These are phyloP conservation scores for Neodiprion virginianus DNA, from an alignment of 1,140 invertebrate genomes.

Conservation along the genomic window DNA sequence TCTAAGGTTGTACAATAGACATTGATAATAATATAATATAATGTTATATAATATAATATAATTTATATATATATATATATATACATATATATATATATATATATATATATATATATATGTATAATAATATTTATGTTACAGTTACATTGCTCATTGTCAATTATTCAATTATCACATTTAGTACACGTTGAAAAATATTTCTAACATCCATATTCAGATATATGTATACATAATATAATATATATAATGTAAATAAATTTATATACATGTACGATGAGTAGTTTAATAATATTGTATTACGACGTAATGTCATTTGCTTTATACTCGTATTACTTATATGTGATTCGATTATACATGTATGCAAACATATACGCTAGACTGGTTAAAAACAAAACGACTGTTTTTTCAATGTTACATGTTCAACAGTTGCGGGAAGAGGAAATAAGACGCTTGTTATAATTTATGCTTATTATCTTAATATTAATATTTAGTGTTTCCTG, in stretches of 20 bases:
- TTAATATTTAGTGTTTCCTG: no score
- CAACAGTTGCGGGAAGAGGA: background rate
- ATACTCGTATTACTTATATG: no score
- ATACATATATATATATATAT: slow-evolving; percentile 29
- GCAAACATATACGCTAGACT: no score
- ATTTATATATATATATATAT: slow-evolving; percentile 10
- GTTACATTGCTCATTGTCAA: slow-evolving; percentile 63
- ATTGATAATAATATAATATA: slow-evolving; percentile 32
- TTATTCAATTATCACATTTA: slow-evolving; percentile 63
- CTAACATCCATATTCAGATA: slow-evolving; percentile 49
- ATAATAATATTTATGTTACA: slow-evolving; percentile 53
- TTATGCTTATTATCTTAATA: background rate
- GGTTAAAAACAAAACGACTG: no score
- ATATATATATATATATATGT: slow-evolving; percentile 28
- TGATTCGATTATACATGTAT: no score
- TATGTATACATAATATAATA: background rate
- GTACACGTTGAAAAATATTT: slow-evolving; percentile 63
- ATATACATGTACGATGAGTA: background rate
- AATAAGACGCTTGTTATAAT: background rate
- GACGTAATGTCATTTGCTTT: background rate
- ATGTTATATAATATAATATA: slow-evolving; percentile 17
- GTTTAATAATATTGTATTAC: slow-evolving; percentile 8
- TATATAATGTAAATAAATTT: background rate
- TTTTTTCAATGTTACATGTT: background rate
- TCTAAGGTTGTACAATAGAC: slow-evolving; percentile 54